Evolutionary conservation across 2,888 invertebrate genomes (phyloP).

Genomic region (Tipula lateralis): DNA sequence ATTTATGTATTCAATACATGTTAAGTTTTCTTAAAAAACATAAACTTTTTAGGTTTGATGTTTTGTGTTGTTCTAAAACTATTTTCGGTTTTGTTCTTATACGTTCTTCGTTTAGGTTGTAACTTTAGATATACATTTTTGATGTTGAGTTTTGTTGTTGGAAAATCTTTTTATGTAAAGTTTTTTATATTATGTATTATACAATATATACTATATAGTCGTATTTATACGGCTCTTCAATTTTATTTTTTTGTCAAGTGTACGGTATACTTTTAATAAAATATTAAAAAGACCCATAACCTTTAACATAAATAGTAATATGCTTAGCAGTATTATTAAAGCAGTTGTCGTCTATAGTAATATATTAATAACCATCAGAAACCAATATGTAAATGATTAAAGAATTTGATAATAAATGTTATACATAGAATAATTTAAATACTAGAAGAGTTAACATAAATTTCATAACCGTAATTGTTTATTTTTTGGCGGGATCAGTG

Average conservation of each 20-base stretch:
- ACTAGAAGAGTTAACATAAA: too few species aligned
- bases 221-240: not conserved
- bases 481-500: too few species aligned
- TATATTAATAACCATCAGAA: not conserved
- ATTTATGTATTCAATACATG: constrained; percentile 19
- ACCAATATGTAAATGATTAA: not conserved
- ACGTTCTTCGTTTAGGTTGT: not conserved
- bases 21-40: constrained; percentile 9
- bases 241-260: not conserved
- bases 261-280: not conserved
- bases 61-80: constrained; percentile 11
- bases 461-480: too few species aligned
- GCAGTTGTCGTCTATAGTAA: not conserved
- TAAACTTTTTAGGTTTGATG: constrained; percentile 15
- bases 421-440: too few species aligned
- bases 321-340: not conserved
- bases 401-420: not conserved
- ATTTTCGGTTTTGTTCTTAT: not conserved
- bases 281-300: not conserved
- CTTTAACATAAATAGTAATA: not conserved
- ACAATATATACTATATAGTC: not conserved
- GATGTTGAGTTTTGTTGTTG: not conserved
- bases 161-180: not conserved
- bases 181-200: not conserved
- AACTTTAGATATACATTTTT: not conserved